Evolutionary conservation across 1,140 invertebrate genomes (phyloP), one percentile per base, ranked within the genome.

Genomic region (Drosophila mayri): DNA sequence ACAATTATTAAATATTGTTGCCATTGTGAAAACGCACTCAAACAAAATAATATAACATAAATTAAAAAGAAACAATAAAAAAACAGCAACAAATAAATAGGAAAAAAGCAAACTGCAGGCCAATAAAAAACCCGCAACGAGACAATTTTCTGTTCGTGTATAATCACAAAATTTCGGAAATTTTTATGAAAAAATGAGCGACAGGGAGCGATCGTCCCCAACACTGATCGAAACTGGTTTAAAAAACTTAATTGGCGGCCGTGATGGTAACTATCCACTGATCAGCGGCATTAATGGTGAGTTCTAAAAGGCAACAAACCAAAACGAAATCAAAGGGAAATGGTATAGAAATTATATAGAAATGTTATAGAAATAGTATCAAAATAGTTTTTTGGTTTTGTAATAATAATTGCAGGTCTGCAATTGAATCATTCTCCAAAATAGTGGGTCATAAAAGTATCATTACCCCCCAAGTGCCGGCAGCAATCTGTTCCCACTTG

Each of bases 201-300:
- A 96, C 94, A 95, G 95, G 94, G 95, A 96, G 94, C 95, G 95
- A 94, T 95, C 95, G 93, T 96, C 95, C 94, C 95, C 95, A 93
- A 96, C 95, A 94, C 95, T 96, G 93, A 95, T 95, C 94, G 95
- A 96, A 95, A 95, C 95, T 94, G 95, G 95, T 94, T 95, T 96
- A 94, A 96, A 95, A 94, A 96, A 96, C 94, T 94, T 96, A 93
- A 95, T 96, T 93, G 95, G 95, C 93, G 94, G 95, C 87, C 95
- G 95, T 93, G 95, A 95, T 94, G 94, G 94, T 93, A 95, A 96
- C 93, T 96, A 96, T 94, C 95, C 95, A 93, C 94, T 96, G 80
- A 96, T 96, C 93, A 94, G 94, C 93, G 94, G 94, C 93, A 93
- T 93, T 77, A 95, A 95, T 94, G 95, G 95, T 96, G 93, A 96